Evolutionary conservation across 1,140 invertebrate genomes (phyloP), one percentile per base, ranked within the genome.

Genomic region (Bombus turneri): DNA sequence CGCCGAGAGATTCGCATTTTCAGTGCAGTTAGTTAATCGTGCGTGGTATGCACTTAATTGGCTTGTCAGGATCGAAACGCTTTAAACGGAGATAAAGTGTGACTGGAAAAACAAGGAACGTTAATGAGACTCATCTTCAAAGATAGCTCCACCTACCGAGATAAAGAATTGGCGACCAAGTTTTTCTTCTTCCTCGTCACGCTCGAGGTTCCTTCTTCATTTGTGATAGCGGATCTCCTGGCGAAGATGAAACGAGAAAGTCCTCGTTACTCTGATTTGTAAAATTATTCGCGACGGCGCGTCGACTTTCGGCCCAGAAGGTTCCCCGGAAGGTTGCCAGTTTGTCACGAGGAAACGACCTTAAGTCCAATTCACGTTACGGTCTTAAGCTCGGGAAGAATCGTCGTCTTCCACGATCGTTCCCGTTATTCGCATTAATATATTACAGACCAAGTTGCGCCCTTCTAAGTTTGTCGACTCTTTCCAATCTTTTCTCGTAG

Each of bases 121-220:
- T 81, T 90, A 90, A 90, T 77, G 88, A 89, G 81, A 79, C 81
- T 79, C 69, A 79, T 89, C 66, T 77, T 75, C 73, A 81, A 89
- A 75, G 76, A 76, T 81, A 57, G 47, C n/a, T 85, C 37, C 64
- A 66, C 84, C 87, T 57, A 85, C 10, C 68, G 74, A 77, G 77
- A 66, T 39, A 43, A 71, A 64, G 39, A 72, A 79, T 81, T 83
- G 72, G 25, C 77, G 66, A 47, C 74, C 43, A 69, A 34, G 72
- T 57, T 66, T 79, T 80, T 75, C 79, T 76, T 57, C 71, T 64
- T 77, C 64, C 75, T 43, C 68, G 41, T 18, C 87, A 43, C 47
- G 31, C 28, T 37, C 31, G 66, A 47, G 39, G 28, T 39, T 53
- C 66, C 79, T 75, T 69, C 47, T 88, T 88, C 87, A 78, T 85